phyloP scores from a whole-genome alignment of 2,113 vertebrate genomes.

The Prolemur simus region DNA sequence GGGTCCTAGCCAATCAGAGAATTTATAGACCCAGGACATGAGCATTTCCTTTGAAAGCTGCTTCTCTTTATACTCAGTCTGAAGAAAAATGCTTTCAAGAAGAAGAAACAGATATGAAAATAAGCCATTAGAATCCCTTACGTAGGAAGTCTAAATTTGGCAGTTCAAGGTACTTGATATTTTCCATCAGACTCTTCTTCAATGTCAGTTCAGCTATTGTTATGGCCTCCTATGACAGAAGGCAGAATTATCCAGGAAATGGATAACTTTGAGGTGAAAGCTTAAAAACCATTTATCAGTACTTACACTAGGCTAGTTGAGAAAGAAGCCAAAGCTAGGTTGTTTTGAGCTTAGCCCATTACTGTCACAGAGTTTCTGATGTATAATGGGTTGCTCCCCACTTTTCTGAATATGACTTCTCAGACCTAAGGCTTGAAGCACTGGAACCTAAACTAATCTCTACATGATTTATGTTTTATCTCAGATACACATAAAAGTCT shows the following conservation, averaged over 20 bases:
- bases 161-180: not conserved
- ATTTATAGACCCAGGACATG: not conserved
- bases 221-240: not conserved
- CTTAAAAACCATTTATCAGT: not conserved
- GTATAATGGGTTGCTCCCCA: not conserved
- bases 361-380: not conserved
- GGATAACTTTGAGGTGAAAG: not conserved
- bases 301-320: not conserved
- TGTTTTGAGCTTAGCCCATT: not conserved
- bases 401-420: constrained; percentile 12
- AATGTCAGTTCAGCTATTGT: not conserved
- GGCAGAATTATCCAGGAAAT: not conserved
- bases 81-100: not conserved
- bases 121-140: not conserved
- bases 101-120: not conserved
- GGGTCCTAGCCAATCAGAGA: not conserved
- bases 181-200: not conserved
- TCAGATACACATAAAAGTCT: not conserved
- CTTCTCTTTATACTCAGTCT: constrained; percentile 4
- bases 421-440: constrained; percentile 13
- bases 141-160: not conserved
- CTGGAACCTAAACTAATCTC: constrained; percentile 3
- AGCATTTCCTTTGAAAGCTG: not conserved
- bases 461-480: not conserved
- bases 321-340: not conserved